Conservation (phyloP, 2,113 vertebrate species). For the Pomatorhinus ruficollis region DNA sequence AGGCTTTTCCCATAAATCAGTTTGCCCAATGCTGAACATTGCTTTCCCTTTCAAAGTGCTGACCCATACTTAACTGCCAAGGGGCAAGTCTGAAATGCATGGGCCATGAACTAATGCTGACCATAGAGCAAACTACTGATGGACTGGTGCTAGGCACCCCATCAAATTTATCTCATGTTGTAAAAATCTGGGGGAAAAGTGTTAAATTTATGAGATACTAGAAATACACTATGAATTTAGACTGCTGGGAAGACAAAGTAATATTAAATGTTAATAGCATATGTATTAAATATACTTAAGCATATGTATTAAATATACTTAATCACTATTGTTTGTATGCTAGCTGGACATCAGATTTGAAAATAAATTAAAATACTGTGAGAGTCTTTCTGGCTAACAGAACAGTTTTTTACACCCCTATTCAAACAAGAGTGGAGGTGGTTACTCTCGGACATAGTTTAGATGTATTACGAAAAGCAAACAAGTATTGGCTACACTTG, state of each 20-base stretch:
- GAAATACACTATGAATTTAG: neutral
- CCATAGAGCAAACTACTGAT: neutral
- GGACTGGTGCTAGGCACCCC: neutral
- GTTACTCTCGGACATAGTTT: neutral
- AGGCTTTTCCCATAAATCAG: neutral
- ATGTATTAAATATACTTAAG: neutral
- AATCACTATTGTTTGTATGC: neutral
- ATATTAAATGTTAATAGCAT: neutral
- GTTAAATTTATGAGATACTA: neutral
- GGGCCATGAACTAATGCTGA: neutral
- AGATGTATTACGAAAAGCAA: neutral
- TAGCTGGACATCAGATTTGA: neutral
- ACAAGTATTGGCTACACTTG: neutral
- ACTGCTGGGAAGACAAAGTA: neutral
- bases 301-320: neutral
- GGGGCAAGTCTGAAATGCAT: neutral
- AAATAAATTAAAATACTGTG: neutral
- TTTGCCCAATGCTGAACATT: neutral
- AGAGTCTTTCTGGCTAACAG: neutral
- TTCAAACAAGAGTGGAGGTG: neutral
- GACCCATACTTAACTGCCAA: neutral
- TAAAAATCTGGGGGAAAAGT: neutral
- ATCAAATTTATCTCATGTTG: neutral
- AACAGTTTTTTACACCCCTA: neutral
- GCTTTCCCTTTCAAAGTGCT: neutral